These are phyloP conservation scores for Aphrocallistes beatrix DNA, from an alignment of 37 sponge, comb jelly and placozoan species.

Conservation along the genomic window DNA sequence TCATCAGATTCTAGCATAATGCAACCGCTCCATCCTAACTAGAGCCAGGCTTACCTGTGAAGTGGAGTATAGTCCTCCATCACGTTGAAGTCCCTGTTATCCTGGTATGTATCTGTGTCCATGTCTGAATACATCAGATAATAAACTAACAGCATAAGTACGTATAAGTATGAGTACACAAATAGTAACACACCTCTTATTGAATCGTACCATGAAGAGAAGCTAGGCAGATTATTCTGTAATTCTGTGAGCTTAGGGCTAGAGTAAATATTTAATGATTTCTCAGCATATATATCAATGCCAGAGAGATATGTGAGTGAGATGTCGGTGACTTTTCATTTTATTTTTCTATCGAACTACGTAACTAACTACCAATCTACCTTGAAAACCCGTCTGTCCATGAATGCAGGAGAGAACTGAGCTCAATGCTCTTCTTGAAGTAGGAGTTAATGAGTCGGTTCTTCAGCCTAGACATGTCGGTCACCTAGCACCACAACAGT, in stretches of 20 bases:
- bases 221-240: neutral
- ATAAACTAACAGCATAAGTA: too few species aligned
- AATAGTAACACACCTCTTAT: neutral
- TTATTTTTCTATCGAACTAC: too few species aligned
- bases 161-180: too few species aligned
- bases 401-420: neutral
- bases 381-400: neutral
- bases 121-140: neutral
- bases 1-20: too few species aligned
- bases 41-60: neutral
- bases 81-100: neutral
- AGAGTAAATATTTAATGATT: neutral
- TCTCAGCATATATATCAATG: neutral
- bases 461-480: neutral
- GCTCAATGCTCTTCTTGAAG: neutral
- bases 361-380: too few species aligned
- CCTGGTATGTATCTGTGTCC: neutral
- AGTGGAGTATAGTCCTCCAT: neutral
- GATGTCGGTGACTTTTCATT: neutral
- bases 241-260: neutral
- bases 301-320: neutral
- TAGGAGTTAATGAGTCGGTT: neutral
- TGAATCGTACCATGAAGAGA: neutral
- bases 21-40: neutral
- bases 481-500: neutral